These are phyloP conservation scores for Trileptium ribeirensis DNA, from an alignment of 2,888 invertebrate genomes.

Conservation along the genomic window DNA sequence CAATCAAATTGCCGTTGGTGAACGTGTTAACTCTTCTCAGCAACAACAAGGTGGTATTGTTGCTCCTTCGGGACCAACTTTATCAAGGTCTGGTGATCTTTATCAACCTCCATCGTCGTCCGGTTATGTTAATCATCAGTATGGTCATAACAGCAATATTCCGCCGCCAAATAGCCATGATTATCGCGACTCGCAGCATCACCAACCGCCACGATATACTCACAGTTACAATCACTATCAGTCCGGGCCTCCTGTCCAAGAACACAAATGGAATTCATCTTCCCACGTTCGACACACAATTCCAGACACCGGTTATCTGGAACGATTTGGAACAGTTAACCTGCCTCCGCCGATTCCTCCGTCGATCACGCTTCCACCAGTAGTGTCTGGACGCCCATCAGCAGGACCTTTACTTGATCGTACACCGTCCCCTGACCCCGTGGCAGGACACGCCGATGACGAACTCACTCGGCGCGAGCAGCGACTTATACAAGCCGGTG, in stretches of 20 bases:
- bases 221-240: background rate
- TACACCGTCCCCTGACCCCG: background rate
- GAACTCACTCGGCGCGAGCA: too few species aligned
- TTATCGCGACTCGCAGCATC: background rate
- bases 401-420: background rate
- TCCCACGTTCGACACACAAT: too few species aligned
- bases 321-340: background rate
- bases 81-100: background rate
- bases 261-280: background rate
- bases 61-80: background rate
- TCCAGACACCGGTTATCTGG: background rate
- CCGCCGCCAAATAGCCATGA: too few species aligned
- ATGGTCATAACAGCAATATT: background rate
- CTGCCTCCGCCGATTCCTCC: background rate
- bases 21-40: background rate
- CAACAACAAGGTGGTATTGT: background rate
- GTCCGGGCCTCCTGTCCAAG: background rate
- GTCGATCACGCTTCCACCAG: background rate
- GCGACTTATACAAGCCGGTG: too few species aligned
- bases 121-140: background rate
- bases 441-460: too few species aligned
- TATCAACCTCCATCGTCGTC: background rate
- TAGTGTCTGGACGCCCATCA: background rate
- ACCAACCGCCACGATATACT: background rate
- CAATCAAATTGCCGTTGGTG: slow-evolving; percentile 7